Percentiles rank a stretch among this genome's conserved stretches.
phyloP scores from a whole-genome alignment of 2,797 vertebrate species.

The Crocidura indochinensis region DNA sequence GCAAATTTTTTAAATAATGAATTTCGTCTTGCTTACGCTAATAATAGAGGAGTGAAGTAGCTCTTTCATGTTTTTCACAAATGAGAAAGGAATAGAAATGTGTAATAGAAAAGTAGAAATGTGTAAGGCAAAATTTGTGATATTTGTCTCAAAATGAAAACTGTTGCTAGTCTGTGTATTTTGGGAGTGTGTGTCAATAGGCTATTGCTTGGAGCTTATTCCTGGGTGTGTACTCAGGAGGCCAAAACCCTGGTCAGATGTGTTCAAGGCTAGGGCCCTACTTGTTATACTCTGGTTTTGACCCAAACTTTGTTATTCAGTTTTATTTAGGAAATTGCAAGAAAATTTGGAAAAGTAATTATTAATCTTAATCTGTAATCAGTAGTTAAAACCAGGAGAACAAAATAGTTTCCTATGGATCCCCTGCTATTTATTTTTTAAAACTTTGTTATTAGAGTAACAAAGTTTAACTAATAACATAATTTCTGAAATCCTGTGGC shows the following conservation, averaged over 20 bases:
- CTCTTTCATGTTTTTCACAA: neutral
- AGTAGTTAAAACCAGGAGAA: too few relatives aligned
- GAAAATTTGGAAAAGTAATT: neutral
- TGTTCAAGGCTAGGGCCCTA: too few relatives aligned
- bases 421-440: slow-evolving; percentile 5
- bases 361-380: neutral
- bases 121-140: neutral
- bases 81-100: slow-evolving; percentile 10
- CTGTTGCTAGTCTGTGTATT: neutral
- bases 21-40: slow-evolving; percentile 63
- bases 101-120: slow-evolving; percentile 7
- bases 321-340: too few relatives aligned
- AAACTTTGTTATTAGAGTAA: neutral
- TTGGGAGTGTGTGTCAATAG: neutral
- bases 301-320: too few relatives aligned
- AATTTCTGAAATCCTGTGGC: neutral
- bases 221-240: too few relatives aligned
- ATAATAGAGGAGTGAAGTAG: neutral
- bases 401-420: neutral
- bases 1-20: slow-evolving; percentile 59
- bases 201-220: too few relatives aligned
- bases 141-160: slow-evolving; percentile 24
- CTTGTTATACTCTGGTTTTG: too few relatives aligned
- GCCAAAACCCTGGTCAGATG: too few relatives aligned
- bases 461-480: neutral